Evolutionary conservation across 2,888 invertebrate genomes (phyloP).

Genomic region (Baronia brevicornis): DNA sequence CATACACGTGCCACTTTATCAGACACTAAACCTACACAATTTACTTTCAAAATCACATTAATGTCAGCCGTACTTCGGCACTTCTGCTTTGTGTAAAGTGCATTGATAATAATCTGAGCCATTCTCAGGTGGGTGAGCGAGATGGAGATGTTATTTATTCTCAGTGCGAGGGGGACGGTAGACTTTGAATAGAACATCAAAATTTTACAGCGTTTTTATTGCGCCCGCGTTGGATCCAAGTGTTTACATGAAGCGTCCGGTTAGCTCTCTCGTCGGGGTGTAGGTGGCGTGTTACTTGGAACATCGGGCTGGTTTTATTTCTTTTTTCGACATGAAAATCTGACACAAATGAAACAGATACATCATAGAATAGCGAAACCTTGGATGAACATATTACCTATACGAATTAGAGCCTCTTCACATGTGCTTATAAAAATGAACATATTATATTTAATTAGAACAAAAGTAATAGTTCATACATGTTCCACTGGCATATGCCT

Average conservation of each 20-base stretch:
- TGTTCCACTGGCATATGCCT: too few species aligned
- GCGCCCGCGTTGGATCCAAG: conserved; percentile 50
- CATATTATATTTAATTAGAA: too few species aligned
- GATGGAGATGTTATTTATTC: conserved; percentile 24
- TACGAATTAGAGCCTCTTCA: too few species aligned
- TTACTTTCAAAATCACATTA: conserved; percentile 71
- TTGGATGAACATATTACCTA: too few species aligned
- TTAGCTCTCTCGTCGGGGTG: conserved; percentile 34
- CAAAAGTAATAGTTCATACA: too few species aligned
- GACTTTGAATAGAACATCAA: conserved; percentile 71
- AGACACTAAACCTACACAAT: conserved; percentile 63
- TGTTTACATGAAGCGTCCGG: conserved; percentile 69
- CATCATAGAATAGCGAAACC: too few species aligned
- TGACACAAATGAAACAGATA: too few species aligned
- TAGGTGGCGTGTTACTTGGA: conserved; percentile 32
- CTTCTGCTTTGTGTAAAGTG: conserved; percentile 75
- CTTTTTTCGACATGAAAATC: too few species aligned
- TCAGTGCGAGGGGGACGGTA: conserved; percentile 31
- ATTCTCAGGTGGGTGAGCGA: conserved; percentile 46
- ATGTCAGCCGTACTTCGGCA: conserved; percentile 59
- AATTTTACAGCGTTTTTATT: conserved; percentile 75
- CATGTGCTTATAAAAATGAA: too few species aligned
- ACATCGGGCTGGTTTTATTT: conserved; percentile 29
- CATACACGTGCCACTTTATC: conserved; percentile 57
- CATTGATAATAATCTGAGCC: conserved; percentile 72